These are phyloP conservation scores for Fregetta grallaria DNA, from an alignment of 2,113 vertebrate genomes.

Conservation along the genomic window DNA sequence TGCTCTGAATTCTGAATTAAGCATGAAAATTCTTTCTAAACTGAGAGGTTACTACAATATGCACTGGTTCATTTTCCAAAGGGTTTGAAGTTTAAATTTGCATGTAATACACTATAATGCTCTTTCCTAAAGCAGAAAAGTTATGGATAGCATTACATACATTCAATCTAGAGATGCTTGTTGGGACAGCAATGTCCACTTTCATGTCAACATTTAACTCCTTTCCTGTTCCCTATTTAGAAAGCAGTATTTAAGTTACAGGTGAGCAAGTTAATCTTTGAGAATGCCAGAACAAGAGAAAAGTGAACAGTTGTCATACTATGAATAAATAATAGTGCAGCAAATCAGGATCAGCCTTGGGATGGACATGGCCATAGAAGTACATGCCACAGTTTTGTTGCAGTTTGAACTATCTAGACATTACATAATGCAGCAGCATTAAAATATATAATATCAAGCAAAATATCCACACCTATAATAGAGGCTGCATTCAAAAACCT, in stretches of 20 bases:
- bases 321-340: neutral
- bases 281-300: neutral
- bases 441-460: neutral
- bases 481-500: neutral
- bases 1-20: neutral
- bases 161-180: neutral
- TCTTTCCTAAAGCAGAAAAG: neutral
- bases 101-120: neutral
- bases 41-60: neutral
- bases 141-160: neutral
- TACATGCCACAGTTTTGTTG: neutral
- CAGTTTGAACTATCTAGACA: neutral
- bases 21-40: neutral
- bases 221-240: neutral
- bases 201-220: neutral
- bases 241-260: neutral
- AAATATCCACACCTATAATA: neutral
- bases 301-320: neutral
- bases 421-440: neutral
- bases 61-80: neutral
- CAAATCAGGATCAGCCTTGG: neutral
- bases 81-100: neutral
- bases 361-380: neutral
- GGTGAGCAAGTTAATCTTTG: neutral
- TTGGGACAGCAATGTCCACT: neutral